Evolutionary conservation across 1,140 invertebrate genomes (phyloP).

Genomic region (Babylonia areolata): DNA sequence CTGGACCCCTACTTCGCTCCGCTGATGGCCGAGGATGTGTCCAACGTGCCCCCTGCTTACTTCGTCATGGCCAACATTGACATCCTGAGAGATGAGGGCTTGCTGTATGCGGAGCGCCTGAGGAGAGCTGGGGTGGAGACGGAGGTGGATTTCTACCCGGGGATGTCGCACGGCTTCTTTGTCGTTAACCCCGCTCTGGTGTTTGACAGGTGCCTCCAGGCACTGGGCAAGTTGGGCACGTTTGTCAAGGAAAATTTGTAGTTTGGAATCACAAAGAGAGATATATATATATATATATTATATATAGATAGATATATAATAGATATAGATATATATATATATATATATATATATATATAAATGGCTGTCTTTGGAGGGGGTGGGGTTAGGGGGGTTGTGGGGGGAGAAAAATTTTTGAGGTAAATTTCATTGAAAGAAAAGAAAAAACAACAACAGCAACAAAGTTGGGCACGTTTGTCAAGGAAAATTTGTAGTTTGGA

Average conservation of each 20-base stretch:
- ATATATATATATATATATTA: too few species aligned
- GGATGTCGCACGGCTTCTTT: conserved; percentile 41
- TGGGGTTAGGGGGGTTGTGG: too few species aligned
- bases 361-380: too few species aligned
- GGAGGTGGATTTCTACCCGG: conserved; percentile 32
- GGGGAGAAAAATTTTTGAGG: too few species aligned
- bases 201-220: neutral
- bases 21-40: conserved; percentile 45
- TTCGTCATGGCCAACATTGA: conserved; percentile 50
- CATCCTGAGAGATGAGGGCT: conserved; percentile 53
- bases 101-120: conserved; percentile 50
- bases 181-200: neutral
- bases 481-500: conserved; percentile 30
- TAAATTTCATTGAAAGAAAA: too few species aligned
- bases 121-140: conserved; percentile 44
- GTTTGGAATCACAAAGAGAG: too few species aligned
- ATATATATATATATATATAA: too few species aligned
- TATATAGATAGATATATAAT: too few species aligned
- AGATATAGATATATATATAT: too few species aligned
- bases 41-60: conserved; percentile 40
- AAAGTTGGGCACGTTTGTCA: conserved; percentile 10
- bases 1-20: conserved; percentile 48
- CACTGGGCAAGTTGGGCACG: neutral
- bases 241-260: conserved; percentile 30
- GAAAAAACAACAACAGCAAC: too few species aligned